Evolutionary conservation across 1,140 invertebrate genomes (phyloP).

Genomic region (honey bee (Apis mellifera)): Amel_HAv3.1 CM009945.2:4915501-4916000

Average conservation of each 20-base stretch:
- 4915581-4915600: constrained; percentile 17
- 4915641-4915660: background rate
- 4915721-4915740: background rate
- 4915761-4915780: background rate
- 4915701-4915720: background rate
- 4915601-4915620: background rate
- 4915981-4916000: too few species aligned
- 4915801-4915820: background rate
- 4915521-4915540: constrained; percentile 25
- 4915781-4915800: background rate
- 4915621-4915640: background rate
- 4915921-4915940: too few species aligned
- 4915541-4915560: constrained; percentile 10
- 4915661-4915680: background rate
- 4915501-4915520: background rate
- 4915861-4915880: constrained; percentile 20
- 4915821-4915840: background rate
- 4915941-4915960: too few species aligned
- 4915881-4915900: too few species aligned
- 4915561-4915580: constrained; percentile 27
- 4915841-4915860: background rate
- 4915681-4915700: too few species aligned
- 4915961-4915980: too few species aligned
- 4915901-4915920: too few species aligned
- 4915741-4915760: too few species aligned